A percentile compares a stretch with the other conserved stretches of the same genome.
Evolutionary conservation across 2,888 invertebrate species (phyloP).

Genomic region (Coelinius sp.): DNA sequence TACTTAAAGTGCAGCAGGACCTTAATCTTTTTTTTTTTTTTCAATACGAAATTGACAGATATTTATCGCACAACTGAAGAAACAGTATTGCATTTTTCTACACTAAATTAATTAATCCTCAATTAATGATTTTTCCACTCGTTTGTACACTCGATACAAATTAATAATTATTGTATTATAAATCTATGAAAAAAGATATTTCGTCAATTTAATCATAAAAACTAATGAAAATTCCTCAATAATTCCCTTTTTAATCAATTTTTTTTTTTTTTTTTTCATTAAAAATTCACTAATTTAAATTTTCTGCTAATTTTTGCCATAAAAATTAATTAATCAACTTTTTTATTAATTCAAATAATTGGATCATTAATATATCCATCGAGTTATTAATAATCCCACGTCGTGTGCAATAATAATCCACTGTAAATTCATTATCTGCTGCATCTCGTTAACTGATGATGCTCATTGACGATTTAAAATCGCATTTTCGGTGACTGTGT

Average conservation of each 20-base stretch:
- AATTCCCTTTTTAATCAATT: too few species aligned
- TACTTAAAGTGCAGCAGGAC: constrained; percentile 58
- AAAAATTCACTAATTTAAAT: too few species aligned
- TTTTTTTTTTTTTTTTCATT: too few species aligned
- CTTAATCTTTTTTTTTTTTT: constrained; percentile 39
- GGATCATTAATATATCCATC: constrained; percentile 15
- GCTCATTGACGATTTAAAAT: constrained; percentile 34
- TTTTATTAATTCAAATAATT: background rate
- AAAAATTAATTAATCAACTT: too few species aligned
- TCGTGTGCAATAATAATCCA: constrained; percentile 44
- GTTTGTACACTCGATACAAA: background rate
- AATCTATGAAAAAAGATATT: too few species aligned
- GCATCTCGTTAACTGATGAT: constrained; percentile 38
- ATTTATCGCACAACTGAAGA: constrained; percentile 31
- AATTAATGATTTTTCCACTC: background rate
- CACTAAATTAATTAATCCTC: background rate
- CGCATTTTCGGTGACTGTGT: constrained; percentile 48
- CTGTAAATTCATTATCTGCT: constrained; percentile 42
- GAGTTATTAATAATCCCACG: constrained; percentile 44
- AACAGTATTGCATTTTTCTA: background rate
- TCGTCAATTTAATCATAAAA: too few species aligned
- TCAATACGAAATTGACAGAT: constrained; percentile 7
- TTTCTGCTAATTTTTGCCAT: too few species aligned
- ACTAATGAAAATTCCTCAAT: too few species aligned
- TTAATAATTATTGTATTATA: too few species aligned